Conservation (phyloP, 2,797 vertebrate species). For the Melanotaenia pygmaea region DNA sequence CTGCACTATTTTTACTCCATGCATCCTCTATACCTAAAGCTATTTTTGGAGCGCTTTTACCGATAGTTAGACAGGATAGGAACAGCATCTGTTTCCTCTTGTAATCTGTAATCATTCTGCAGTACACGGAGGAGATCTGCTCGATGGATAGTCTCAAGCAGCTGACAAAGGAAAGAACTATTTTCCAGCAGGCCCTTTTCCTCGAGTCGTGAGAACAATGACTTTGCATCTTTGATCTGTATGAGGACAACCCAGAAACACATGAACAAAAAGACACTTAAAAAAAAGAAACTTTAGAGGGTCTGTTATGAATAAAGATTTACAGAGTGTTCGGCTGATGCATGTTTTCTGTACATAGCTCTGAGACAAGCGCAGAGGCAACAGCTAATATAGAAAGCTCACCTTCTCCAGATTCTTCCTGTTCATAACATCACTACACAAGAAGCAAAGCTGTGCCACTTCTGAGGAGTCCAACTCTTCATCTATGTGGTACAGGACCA, state of each 20-base stretch:
- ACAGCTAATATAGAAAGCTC: not conserved
- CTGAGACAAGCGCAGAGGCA: not conserved
- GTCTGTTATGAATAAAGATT: not conserved
- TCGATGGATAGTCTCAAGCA: constrained; percentile 74
- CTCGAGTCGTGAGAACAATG: constrained; percentile 70
- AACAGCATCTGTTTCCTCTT: constrained; percentile 28
- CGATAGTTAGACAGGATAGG: constrained; percentile 74
- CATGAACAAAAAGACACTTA: not conserved
- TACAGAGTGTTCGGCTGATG: not conserved
- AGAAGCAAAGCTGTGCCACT: constrained; percentile 78
- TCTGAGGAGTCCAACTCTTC: constrained; percentile 73
- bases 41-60: constrained; percentile 37
- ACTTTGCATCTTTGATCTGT: constrained; percentile 69
- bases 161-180: constrained; percentile 58
- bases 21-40: not conserved
- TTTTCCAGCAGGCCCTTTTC: constrained; percentile 70
- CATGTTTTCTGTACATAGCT: not conserved
- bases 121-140: constrained; percentile 66
- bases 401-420: constrained; percentile 73
- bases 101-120: constrained; percentile 12
- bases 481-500: constrained; percentile 62
- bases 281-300: not conserved
- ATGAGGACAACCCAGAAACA: constrained; percentile 7
- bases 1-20: not conserved
- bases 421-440: constrained; percentile 74